Percentiles rank a stretch among this genome's conserved stretches.
These are phyloP conservation scores for Drosophila mauritiana DNA, from an alignment of 1,140 invertebrate species.

Conservation along the genomic window DNA sequence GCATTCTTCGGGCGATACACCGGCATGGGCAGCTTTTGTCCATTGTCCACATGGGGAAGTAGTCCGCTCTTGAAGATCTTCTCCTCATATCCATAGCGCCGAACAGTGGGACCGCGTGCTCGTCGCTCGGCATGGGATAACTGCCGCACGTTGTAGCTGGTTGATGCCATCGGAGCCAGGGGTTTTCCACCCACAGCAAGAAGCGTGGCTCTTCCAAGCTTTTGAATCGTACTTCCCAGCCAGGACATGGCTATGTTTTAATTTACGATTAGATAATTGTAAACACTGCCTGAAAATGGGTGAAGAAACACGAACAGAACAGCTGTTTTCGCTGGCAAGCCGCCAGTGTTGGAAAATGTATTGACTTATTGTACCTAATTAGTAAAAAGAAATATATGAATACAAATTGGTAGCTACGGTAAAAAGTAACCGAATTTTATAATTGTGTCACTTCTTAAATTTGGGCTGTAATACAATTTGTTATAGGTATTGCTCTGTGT, in stretches of 20 bases:
- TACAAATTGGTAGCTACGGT: too few relatives aligned
- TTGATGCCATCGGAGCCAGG: conserved; percentile 11
- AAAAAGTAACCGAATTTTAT: too few relatives aligned
- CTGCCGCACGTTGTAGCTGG: conserved; percentile 80
- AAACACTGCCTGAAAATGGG: conserved; percentile 36
- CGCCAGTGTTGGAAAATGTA: too few relatives aligned
- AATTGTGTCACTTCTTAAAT: too few relatives aligned
- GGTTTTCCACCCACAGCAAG: conserved; percentile 18
- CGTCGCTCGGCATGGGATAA: conserved; percentile 90
- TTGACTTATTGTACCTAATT: too few relatives aligned
- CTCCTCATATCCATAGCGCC: conserved; percentile 90
- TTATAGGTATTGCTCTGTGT: too few relatives aligned
- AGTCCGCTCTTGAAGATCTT: conserved; percentile 88
- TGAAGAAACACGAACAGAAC: conserved; percentile 15
- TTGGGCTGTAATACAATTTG: too few relatives aligned
- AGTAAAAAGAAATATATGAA: too few relatives aligned
- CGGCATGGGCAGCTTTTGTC: conserved; percentile 87
- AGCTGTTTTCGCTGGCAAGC: conserved; percentile 6
- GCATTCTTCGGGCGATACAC: conserved; percentile 88
- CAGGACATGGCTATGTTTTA: conserved; percentile 58
- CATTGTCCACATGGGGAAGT: conserved; percentile 87
- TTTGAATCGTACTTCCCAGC: conserved; percentile 56
- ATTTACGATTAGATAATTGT: conserved; percentile 75
- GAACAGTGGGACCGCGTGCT: conserved; percentile 86
- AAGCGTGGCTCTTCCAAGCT: conserved; percentile 27